Base-by-base conservation (phyloP, 2,797 vertebrate species). In the Sebastes hubbsi region DNA sequence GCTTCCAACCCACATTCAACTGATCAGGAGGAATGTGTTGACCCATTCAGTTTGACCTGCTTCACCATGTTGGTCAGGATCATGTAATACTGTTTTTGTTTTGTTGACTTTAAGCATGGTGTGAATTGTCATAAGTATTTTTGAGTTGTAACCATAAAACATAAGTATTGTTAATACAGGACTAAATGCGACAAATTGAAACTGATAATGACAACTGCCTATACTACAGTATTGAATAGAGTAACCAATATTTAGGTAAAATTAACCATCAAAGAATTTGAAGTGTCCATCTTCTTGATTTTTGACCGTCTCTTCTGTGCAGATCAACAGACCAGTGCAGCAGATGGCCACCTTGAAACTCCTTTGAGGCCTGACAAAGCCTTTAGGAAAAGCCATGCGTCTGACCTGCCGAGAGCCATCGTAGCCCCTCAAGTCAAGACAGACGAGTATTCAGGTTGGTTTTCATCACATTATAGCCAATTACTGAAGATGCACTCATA, bases 301-400 rank as follows among this genome's bases (percentile, higher is more conserved):
- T 20, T 13, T 68, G 11, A 24, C 3, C 11, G 5, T 62, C 27
- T 84, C 18, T 70, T 4, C 0, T 8, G 1, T 83, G 29, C 87
- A 95, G 95, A 94, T 0, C 16, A 87, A 24, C 84, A 82, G 52
- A 77, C 61, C 1, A 29, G 9, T 8, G 87, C 29, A 13, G 30
- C 24, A 22, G 72, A 25, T 9, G 38, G 60, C 27, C 56, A 70
- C 20, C 90, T 92, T 1, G 9, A 46, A 36, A 94, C 94, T 2
- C 94, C 94, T 24, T 2, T 6, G 3, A 87, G 88, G 72, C 3
- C 29, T 0, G 58, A 76, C 4, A 72, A 68, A 1, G 59, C 60
- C 27, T 81, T 78, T 2, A 29, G 49, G 30, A 82, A 73, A 11
- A n/a, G 27, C 2, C 52, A 72, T 1, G 18, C 4, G 13, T 1